Percentiles rank a stretch among this genome's conserved stretches.
Evolutionary conservation across 2,888 invertebrate genomes (phyloP).

Genomic region (Mythimna albipuncta): DNA sequence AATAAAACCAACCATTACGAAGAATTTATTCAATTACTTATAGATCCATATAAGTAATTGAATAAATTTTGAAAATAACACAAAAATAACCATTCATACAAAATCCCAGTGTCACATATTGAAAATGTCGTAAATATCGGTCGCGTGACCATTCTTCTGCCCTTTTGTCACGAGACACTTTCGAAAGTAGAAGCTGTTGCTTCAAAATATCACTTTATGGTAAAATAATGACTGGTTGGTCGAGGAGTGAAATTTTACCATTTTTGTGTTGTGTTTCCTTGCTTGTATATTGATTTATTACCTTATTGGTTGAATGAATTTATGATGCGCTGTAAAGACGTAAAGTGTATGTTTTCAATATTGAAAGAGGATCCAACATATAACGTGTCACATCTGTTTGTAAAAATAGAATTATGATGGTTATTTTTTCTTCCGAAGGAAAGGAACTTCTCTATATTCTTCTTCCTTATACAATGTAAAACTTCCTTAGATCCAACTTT

Average conservation of each 20-base stretch:
- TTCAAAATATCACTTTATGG: slow-evolving; percentile 66
- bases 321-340: slow-evolving; percentile 17
- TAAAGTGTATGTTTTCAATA: slow-evolving; percentile 28
- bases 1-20: too few relatives aligned
- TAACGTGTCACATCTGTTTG: slow-evolving; percentile 21
- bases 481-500: neutral
- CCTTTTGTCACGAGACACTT: slow-evolving; percentile 64
- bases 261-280: slow-evolving; percentile 29
- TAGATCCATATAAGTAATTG: neutral
- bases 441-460: neutral
- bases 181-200: slow-evolving; percentile 65
- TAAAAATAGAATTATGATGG: slow-evolving; percentile 1
- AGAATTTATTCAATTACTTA: too few relatives aligned
- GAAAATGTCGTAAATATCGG: slow-evolving; percentile 54
- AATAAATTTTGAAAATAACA: neutral
- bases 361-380: slow-evolving; percentile 7
- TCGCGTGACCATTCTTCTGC: slow-evolving; percentile 70
- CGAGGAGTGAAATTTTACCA: slow-evolving; percentile 49
- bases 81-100: slow-evolving; percentile 34
- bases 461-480: neutral
- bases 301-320: slow-evolving; percentile 46
- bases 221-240: slow-evolving; percentile 57
- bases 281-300: slow-evolving; percentile 32
- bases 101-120: slow-evolving; percentile 54
- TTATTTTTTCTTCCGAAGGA: neutral